Evolutionary conservation across 2,888 invertebrate species (phyloP), one percentile per base, ranked within the genome.

Genomic region (Amiota communis): DNA sequence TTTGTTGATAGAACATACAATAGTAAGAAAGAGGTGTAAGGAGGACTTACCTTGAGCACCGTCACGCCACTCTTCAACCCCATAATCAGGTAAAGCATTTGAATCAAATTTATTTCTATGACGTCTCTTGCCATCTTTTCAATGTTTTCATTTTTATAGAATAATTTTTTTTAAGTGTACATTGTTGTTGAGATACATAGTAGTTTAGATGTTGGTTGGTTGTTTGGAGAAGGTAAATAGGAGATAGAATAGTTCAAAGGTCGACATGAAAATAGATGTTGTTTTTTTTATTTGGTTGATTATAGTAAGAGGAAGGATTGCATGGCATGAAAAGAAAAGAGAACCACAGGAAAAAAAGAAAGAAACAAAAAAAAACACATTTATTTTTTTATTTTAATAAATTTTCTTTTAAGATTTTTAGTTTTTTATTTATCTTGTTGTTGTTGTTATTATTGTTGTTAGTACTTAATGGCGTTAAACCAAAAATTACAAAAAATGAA

Each of bases 1-100:
- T 20, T n/a, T 51, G 12, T 11, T 51, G n/a, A 51, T 12, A 51
- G 2, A 23, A 23, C 1, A 51, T 2, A 8, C 0, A 4, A 0
- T 10, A 51, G 53, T n/a, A 8, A 51, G 12, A 51, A 51, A 10
- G 17, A 65, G 61, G 47, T 64, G 75, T 71, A 56, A 77, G 77
- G 53, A 77, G 77, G 81, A 84, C 83, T 84, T 84, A 80, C 86
- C 88, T 82, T 83, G 83, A 76, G 85, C 86, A 89, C 92, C 91
- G 89, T 93, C 93, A 89, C 93, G 93, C 93, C 93, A 93, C 90
- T 94, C 94, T 90, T 94, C 94, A 81, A 93, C 92, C 84, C 93
- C 94, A 89, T 93, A 94, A 90, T 94, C 94, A 79, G 87, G 87
- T 78, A 92, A 90, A 79, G 92, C 92, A 90, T 93, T 91, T 87